These are phyloP conservation scores for Drosophila imparisetae DNA, from an alignment of 2,888 invertebrate genomes.

Conservation along the genomic window DNA sequence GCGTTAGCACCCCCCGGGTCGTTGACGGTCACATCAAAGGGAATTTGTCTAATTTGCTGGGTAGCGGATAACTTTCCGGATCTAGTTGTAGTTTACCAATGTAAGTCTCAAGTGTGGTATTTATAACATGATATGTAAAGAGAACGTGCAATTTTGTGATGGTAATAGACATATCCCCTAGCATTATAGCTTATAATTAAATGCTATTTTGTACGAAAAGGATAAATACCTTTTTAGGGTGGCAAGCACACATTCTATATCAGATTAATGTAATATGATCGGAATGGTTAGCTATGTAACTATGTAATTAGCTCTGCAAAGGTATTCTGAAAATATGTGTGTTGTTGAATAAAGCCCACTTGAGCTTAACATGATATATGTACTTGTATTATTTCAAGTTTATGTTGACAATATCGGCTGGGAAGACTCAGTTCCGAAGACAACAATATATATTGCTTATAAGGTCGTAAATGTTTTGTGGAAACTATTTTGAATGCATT, in stretches of 20 bases:
- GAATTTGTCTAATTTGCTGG: slow-evolving; percentile 62
- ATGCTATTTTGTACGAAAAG: not conserved
- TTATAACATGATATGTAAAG: slow-evolving; percentile 1
- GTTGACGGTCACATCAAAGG: slow-evolving; percentile 22
- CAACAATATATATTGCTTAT: not conserved
- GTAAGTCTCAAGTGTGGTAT: slow-evolving; percentile 22
- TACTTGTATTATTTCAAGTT: not conserved
- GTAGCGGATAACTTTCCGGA: slow-evolving; percentile 13
- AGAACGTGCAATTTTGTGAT: not conserved
- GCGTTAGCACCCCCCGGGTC: not conserved
- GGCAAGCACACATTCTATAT: not conserved
- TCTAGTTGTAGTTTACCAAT: slow-evolving; percentile 15
- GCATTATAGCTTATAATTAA: not conserved
- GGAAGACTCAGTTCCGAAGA: not conserved
- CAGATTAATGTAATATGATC: not conserved
- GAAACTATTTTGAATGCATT: not conserved
- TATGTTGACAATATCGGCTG: too few species aligned
- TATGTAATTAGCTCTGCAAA: not conserved
- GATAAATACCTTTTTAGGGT: not conserved
- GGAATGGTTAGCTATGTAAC: not conserved
- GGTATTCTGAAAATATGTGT: not conserved
- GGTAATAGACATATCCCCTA: too few species aligned
- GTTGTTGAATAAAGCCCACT: not conserved
- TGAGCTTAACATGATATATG: not conserved
- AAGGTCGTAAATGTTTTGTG: too few species aligned